Conservation (phyloP, 2,888 invertebrate genomes). For the Sminthurides aquaticus region DNA sequence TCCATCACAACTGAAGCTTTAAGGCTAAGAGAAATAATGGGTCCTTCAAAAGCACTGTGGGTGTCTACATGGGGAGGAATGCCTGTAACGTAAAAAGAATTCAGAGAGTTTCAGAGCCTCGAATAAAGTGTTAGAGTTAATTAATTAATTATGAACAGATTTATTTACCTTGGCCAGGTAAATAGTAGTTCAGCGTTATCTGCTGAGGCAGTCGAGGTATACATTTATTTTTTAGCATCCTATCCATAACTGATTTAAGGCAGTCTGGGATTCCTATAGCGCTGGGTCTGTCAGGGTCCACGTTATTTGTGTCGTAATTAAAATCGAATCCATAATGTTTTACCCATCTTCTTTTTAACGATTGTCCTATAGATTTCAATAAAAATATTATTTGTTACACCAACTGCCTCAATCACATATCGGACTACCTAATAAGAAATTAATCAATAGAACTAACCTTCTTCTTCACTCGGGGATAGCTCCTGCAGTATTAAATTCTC, state of each 20-base stretch:
- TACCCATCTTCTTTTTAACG: conserved; percentile 73
- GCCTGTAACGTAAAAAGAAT: too few relatives aligned
- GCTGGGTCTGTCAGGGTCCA: conserved; percentile 64
- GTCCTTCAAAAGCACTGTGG: conserved; percentile 85
- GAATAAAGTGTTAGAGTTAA: not conserved
- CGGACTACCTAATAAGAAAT: too few relatives aligned
- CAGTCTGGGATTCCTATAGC: conserved; percentile 60
- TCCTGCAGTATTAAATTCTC: not conserved
- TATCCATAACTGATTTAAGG: conserved; percentile 60
- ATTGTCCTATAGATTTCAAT: conserved; percentile 17
- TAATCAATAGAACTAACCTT: not conserved
- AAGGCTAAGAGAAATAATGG: conserved; percentile 78
- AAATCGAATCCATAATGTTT: conserved; percentile 90
- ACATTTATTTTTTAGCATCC: conserved; percentile 50
- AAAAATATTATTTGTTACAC: not conserved
- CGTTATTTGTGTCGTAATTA: conserved; percentile 75
- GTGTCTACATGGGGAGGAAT: conserved; percentile 94
- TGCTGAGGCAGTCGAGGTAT: conserved; percentile 61
- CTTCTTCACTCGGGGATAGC: not conserved
- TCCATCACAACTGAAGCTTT: conserved; percentile 81
- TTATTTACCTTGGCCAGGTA: conserved; percentile 67
- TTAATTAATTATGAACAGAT: not conserved
- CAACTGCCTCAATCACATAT: not conserved
- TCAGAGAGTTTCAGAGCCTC: conserved; percentile 29
- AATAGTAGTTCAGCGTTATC: conserved; percentile 74